Evolutionary conservation across 2,113 vertebrate species (phyloP).

Genomic region (Vulpes lagopus): DNA sequence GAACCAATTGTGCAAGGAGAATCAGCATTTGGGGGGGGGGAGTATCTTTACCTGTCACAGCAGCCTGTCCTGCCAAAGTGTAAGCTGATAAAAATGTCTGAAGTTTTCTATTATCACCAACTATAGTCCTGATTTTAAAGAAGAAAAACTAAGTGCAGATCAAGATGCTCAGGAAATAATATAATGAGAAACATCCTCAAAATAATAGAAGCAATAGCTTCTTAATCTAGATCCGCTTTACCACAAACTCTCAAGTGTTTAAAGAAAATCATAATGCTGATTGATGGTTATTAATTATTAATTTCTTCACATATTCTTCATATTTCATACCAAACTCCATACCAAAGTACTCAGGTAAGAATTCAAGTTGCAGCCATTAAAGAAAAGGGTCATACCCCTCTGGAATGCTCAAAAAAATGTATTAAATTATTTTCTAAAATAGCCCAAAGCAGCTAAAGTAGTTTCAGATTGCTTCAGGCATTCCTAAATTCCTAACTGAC

Average conservation of each 20-base stretch:
- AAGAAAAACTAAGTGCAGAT: background rate
- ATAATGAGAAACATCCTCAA: background rate
- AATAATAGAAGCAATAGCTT: background rate
- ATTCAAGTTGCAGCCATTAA: background rate
- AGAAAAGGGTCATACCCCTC: slow-evolving; percentile 30
- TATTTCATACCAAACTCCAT: background rate
- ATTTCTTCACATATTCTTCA: background rate
- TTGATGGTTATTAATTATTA: background rate
- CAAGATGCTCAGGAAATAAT: background rate
- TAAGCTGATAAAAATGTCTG: slow-evolving; percentile 47
- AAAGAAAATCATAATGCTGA: background rate
- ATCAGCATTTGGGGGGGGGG: background rate
- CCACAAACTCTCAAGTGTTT: background rate
- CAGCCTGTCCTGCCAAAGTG: background rate
- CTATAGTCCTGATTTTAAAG: background rate
- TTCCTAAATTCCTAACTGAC: slow-evolving; percentile 66
- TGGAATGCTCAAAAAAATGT: slow-evolving; percentile 48
- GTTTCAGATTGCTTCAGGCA: slow-evolving; percentile 68
- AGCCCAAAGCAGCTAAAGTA: slow-evolving; percentile 65
- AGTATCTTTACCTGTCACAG: slow-evolving; percentile 24
- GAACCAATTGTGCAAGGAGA: slow-evolving; percentile 39
- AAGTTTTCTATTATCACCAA: background rate
- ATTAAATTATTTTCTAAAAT: slow-evolving; percentile 80
- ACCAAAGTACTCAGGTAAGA: background rate
- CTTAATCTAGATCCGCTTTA: background rate